Evolutionary conservation across 2,113 vertebrate genomes (phyloP).

Genomic region (Craseonycteris thonglongyai): DNA sequence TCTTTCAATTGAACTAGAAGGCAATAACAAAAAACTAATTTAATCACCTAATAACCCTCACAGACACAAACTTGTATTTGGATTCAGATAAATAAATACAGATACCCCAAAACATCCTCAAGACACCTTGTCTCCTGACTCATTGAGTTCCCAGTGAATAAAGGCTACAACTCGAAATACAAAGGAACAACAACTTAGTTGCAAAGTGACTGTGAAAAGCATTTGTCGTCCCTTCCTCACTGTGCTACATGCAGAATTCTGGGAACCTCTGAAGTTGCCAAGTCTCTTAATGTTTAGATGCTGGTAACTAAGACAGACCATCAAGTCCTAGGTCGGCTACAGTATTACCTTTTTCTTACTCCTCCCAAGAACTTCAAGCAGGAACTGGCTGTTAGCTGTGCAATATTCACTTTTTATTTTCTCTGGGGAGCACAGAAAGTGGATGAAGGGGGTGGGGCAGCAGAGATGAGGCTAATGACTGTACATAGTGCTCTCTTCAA

Average conservation of each 20-base stretch:
- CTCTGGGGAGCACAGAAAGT: not conserved
- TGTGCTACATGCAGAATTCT: not conserved
- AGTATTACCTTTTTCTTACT: not conserved
- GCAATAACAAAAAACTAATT: not conserved
- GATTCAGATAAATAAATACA: not conserved
- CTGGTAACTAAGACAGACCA: not conserved
- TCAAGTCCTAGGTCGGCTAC: not conserved
- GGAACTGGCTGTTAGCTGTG: not conserved
- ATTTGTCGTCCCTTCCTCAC: not conserved
- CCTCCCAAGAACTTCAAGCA: not conserved
- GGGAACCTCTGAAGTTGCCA: not conserved
- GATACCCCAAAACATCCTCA: not conserved
- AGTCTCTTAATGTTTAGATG: not conserved
- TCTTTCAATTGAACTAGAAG: not conserved
- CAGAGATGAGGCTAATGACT: not conserved
- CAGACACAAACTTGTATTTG: not conserved
- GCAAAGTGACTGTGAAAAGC: not conserved
- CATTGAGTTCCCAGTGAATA: not conserved
- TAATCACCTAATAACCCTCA: not conserved
- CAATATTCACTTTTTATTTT: not conserved
- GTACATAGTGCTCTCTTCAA: not conserved
- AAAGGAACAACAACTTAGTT: not conserved
- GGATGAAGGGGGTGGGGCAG: fast-evolving
- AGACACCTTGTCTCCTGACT: not conserved
- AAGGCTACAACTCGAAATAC: not conserved